These are phyloP conservation scores for Glandiceps talaboti DNA, from an alignment of 53 echinoderm and acorn worm genomes.

Conservation along the genomic window DNA sequence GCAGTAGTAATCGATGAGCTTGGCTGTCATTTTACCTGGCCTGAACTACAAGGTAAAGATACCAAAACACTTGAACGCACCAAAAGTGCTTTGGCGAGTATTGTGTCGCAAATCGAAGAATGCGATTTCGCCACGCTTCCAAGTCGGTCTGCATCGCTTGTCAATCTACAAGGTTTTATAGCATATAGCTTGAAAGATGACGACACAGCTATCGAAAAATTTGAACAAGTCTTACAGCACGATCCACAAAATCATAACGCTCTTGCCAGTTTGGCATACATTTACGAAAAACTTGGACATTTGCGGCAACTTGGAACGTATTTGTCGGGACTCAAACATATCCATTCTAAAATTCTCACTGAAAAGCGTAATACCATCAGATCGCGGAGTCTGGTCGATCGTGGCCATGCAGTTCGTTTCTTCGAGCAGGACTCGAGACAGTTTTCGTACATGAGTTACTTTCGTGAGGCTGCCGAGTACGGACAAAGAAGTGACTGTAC, in stretches of 20 bases:
- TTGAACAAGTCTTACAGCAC: conserved; percentile 22
- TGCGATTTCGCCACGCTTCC: conserved; percentile 40
- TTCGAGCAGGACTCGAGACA: conserved; percentile 61
- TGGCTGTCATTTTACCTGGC: conserved; percentile 81
- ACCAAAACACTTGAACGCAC: conserved; percentile 25
- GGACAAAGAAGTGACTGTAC: conserved; percentile 17
- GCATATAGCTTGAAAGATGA: conserved; percentile 44
- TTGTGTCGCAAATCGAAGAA: not conserved
- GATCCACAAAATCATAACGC: conserved; percentile 57
- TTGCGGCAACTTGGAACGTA: conserved; percentile 36
- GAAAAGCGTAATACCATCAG: conserved; percentile 1
- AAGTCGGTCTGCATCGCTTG: conserved; percentile 32
- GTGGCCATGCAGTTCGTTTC: conserved; percentile 65
- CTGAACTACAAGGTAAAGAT: conserved; percentile 42
- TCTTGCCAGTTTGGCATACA: conserved; percentile 53
- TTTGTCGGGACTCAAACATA: conserved; percentile 20
- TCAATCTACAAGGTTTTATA: conserved; percentile 67
- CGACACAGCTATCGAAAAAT: conserved; percentile 38
- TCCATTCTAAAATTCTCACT: conserved; percentile 12
- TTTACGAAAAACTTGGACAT: conserved; percentile 48
- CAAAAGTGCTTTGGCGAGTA: conserved; percentile 13
- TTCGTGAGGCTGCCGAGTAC: conserved; percentile 48
- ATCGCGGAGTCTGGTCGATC: conserved; percentile 62
- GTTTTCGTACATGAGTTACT: conserved; percentile 61
- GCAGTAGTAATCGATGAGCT: too few species aligned